Conservation (phyloP, 2,888 invertebrate species). For the Dryococelus australis region DNA sequence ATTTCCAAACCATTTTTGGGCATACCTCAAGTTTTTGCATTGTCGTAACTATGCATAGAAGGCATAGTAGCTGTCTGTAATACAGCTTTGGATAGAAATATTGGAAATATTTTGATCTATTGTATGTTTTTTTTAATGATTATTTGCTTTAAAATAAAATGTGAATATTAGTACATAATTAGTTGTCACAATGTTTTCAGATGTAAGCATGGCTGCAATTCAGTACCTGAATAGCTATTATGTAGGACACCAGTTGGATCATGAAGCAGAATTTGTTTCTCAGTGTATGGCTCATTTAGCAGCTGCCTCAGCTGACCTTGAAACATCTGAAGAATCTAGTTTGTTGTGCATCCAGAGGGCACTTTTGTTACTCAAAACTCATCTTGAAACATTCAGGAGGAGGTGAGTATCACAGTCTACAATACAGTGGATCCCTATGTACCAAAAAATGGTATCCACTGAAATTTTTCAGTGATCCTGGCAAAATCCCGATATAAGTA, state of each 20-base stretch:
- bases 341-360: slow-evolving; percentile 91
- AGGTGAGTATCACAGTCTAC: slow-evolving; percentile 61
- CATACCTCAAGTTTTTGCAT: too few relatives aligned
- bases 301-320: slow-evolving; percentile 79
- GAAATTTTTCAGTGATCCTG: background rate
- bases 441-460: background rate
- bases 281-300: slow-evolving; percentile 93
- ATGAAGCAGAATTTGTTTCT: slow-evolving; percentile 91
- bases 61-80: too few relatives aligned
- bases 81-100: too few relatives aligned
- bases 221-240: slow-evolving; percentile 94
- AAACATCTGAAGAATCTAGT: slow-evolving; percentile 76
- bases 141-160: too few relatives aligned
- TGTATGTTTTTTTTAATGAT: too few relatives aligned
- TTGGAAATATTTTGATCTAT: too few relatives aligned
- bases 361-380: slow-evolving; percentile 85
- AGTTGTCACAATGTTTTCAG: slow-evolving; percentile 55
- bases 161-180: too few relatives aligned
- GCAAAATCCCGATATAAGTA: too few relatives aligned
- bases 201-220: slow-evolving; percentile 94
- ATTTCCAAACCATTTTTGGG: too few relatives aligned
- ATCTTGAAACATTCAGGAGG: slow-evolving; percentile 89
- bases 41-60: too few relatives aligned
- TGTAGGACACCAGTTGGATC: slow-evolving; percentile 88
- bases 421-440: background rate